A percentile compares a stretch with the other conserved stretches of the same genome.
Evolutionary conservation across 2,888 invertebrate species (phyloP).

Genomic region (Philereme vetulata): DNA sequence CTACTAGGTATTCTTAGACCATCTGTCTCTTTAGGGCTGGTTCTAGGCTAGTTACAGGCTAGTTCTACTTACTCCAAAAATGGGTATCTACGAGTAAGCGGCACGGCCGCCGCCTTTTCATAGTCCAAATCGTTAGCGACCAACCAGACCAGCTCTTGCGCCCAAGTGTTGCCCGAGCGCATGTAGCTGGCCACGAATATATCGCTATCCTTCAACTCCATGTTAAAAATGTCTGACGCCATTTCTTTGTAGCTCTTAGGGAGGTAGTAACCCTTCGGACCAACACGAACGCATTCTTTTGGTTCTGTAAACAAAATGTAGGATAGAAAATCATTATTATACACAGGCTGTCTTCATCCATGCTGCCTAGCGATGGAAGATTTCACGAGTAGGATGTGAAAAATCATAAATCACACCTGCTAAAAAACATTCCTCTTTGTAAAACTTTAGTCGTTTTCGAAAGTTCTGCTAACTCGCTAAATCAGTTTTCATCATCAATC

Average conservation of each 20-base stretch:
- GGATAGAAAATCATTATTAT: slow-evolving; percentile 11
- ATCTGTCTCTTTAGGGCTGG: background rate
- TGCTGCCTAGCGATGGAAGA: too few relatives aligned
- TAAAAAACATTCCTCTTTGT: too few relatives aligned
- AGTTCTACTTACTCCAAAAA: slow-evolving; percentile 86
- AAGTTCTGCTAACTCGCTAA: too few relatives aligned
- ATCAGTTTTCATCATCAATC: too few relatives aligned
- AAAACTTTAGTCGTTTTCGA: too few relatives aligned
- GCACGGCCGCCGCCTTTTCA: slow-evolving; percentile 75
- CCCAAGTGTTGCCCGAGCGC: slow-evolving; percentile 88
- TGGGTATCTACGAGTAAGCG: slow-evolving; percentile 85
- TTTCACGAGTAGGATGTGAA: too few relatives aligned
- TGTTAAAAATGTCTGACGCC: slow-evolving; percentile 84
- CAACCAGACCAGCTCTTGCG: slow-evolving; percentile 89
- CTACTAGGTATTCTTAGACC: too few relatives aligned
- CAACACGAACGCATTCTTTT: slow-evolving; percentile 77
- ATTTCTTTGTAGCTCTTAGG: slow-evolving; percentile 82
- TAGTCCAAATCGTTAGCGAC: slow-evolving; percentile 87
- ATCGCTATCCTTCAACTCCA: slow-evolving; percentile 84
- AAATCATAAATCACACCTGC: too few relatives aligned
- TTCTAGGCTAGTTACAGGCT: too few relatives aligned
- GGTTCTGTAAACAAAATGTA: background rate
- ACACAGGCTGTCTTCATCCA: too few relatives aligned
- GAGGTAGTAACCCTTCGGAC: slow-evolving; percentile 87
- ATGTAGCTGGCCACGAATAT: slow-evolving; percentile 88